phyloP scores from a whole-genome alignment of 92 coral and sea anemone genomes.

The Bergia puertoricense region DNA sequence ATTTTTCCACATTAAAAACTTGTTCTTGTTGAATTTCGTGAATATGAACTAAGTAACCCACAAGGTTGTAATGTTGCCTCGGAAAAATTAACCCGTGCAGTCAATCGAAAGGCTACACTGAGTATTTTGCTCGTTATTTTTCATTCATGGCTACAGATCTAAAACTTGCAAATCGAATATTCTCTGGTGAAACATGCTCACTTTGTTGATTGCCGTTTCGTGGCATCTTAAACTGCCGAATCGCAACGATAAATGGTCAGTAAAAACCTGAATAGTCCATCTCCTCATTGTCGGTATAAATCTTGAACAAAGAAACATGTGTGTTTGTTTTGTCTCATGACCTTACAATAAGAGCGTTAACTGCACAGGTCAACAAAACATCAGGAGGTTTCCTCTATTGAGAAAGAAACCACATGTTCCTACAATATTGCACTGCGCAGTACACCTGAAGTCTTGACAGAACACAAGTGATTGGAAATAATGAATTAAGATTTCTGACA shows the following conservation, averaged over 20 bases:
- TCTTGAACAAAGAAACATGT: conserved; percentile 39
- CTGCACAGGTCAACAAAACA: conserved; percentile 2
- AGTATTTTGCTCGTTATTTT: not conserved
- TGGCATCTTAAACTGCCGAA: not conserved
- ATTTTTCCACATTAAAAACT: not conserved
- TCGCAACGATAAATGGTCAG: not conserved
- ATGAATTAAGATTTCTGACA: not conserved
- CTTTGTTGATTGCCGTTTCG: not conserved
- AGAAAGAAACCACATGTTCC: conserved; percentile 13
- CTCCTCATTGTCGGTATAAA: conserved; percentile 2
- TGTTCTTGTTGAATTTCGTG: not conserved
- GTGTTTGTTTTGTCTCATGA: not conserved
- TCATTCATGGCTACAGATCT: not conserved
- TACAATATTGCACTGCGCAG: not conserved
- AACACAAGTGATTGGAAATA: not conserved
- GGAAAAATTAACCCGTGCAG: not conserved
- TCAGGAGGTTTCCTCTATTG: not conserved
- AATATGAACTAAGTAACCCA: not conserved
- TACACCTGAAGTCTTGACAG: not conserved
- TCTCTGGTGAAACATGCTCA: not conserved
- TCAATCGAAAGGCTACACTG: not conserved
- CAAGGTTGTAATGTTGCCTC: not conserved
- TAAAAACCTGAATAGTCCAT: not conserved
- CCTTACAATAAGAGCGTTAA: conserved; percentile 1
- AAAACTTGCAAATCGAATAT: not conserved